These are phyloP conservation scores for Mycalesis mineus DNA, from an alignment of 2,888 invertebrate species.

Conservation along the genomic window DNA sequence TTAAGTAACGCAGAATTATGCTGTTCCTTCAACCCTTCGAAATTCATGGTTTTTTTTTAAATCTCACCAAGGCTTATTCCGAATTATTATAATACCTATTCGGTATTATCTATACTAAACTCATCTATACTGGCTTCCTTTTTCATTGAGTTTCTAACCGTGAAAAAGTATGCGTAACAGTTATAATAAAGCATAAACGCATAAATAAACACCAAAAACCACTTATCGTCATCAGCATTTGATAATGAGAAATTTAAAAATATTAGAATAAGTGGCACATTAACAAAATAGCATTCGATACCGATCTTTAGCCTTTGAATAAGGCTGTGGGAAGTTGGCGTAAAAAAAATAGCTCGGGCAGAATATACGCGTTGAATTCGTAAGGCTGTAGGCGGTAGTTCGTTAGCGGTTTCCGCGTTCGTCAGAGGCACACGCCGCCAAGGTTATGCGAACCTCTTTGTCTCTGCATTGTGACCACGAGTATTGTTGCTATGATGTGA, in stretches of 20 bases:
- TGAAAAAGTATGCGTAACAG: no score
- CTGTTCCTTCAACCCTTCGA: no score
- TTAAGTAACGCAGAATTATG: no score
- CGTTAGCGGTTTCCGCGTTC: conserved; percentile 50
- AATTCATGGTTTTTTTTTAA: no score
- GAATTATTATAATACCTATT: no score
- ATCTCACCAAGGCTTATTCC: no score
- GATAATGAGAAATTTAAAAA: neutral
- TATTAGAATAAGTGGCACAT: conserved; percentile 8
- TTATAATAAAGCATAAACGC: neutral
- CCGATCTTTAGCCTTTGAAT: conserved; percentile 29
- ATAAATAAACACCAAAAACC: neutral
- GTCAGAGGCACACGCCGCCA: conserved; percentile 57
- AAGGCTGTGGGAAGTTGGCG: conserved; percentile 34
- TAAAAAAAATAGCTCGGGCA: conserved; percentile 12
- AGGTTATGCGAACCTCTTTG: conserved; percentile 74
- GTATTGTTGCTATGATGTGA: conserved; percentile 14
- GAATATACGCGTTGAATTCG: conserved; percentile 26
- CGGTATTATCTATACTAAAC: no score
- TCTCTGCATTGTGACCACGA: conserved; percentile 50
- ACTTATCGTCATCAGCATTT: neutral
- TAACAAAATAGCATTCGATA: conserved; percentile 19
- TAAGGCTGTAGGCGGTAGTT: conserved; percentile 65
- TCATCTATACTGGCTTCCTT: no score
- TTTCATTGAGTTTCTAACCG: no score